Evolutionary conservation across 2,888 invertebrate species (phyloP).

Genomic region (Pantelozetes paolii): DNA sequence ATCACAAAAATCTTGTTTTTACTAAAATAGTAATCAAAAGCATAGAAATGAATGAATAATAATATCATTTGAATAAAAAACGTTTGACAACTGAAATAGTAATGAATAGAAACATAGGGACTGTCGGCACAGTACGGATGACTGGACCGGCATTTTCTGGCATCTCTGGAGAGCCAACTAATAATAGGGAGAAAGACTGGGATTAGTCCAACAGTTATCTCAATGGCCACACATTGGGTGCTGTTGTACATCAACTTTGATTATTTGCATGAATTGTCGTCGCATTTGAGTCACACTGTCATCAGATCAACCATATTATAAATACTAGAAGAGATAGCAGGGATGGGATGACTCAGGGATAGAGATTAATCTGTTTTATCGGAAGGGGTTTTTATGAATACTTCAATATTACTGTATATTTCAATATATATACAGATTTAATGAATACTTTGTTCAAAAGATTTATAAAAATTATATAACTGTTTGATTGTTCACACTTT

Average conservation of each 20-base stretch:
- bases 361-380: too few species aligned
- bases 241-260: constrained; percentile 23
- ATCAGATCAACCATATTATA: neutral
- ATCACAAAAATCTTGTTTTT: too few species aligned
- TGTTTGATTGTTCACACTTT: too few species aligned
- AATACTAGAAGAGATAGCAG: too few species aligned
- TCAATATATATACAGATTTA: too few species aligned
- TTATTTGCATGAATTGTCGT: constrained; percentile 20
- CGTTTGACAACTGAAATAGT: neutral
- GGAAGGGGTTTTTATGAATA: too few species aligned
- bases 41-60: neutral
- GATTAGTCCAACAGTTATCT: constrained; percentile 23
- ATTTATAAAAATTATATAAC: too few species aligned
- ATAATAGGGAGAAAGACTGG: constrained; percentile 6
- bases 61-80: neutral
- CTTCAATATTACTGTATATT: too few species aligned
- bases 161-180: constrained; percentile 7
- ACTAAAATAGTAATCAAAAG: neutral
- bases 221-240: neutral
- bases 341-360: too few species aligned
- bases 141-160: neutral
- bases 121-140: neutral
- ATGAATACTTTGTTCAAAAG: too few species aligned
- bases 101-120: neutral
- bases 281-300: neutral